phyloP scores from a whole-genome alignment of 2,797 vertebrate genomes.

The Spinus pinus region DNA sequence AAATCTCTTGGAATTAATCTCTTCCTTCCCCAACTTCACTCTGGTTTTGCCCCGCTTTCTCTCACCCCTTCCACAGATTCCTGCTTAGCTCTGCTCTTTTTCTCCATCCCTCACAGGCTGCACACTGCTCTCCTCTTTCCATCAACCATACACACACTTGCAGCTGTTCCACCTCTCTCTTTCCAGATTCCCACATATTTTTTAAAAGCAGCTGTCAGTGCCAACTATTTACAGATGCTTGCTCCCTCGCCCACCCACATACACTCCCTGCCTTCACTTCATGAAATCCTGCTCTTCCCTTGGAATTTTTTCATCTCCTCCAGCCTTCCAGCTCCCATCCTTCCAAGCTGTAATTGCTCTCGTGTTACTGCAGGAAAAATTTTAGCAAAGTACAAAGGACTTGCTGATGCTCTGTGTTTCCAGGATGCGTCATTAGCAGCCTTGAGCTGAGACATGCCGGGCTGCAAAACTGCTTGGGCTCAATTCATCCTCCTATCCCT shows the following conservation, averaged over 20 bases:
- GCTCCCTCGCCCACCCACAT: not conserved
- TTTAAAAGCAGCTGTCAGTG: slow-evolving; percentile 5
- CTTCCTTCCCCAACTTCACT: not conserved
- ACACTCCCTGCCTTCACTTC: not conserved
- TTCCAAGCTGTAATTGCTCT: slow-evolving; percentile 45
- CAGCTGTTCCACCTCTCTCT: not conserved
- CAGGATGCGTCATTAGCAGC: slow-evolving; percentile 43
- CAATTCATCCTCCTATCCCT: not conserved
- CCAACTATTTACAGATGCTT: slow-evolving; percentile 43
- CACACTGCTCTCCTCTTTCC: not conserved
- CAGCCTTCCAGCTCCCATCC: not conserved
- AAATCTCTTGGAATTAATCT: not conserved
- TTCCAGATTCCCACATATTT: not conserved
- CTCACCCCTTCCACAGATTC: not conserved
- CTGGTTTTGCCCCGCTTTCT: not conserved
- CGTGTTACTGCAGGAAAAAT: slow-evolving; percentile 42
- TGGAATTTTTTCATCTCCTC: not conserved
- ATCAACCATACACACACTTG: not conserved
- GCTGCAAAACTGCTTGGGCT: slow-evolving; percentile 42
- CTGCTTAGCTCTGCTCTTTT: not conserved
- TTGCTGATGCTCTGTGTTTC: slow-evolving; percentile 48
- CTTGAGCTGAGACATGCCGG: slow-evolving; percentile 2
- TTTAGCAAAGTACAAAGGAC: slow-evolving; percentile 37
- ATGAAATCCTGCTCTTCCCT: not conserved
- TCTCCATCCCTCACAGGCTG: not conserved